Evolutionary conservation across 2,113 vertebrate species (phyloP).

Genomic region (Rafetus swinhoei): DNA sequence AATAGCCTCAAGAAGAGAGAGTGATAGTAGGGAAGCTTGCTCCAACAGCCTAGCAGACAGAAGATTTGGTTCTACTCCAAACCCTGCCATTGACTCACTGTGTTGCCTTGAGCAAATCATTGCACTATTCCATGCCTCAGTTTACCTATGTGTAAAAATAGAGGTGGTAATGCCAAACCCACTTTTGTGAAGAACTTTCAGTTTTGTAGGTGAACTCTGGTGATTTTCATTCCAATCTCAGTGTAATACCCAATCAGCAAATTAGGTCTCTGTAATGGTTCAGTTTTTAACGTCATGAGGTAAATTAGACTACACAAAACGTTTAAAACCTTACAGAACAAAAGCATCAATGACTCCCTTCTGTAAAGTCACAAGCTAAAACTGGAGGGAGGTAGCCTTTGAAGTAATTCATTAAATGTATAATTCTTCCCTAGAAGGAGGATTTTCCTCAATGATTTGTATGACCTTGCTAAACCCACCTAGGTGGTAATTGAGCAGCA

Average conservation of each 20-base stretch:
- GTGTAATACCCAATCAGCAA: not conserved
- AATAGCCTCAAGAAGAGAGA: fast-evolving
- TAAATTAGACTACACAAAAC: not conserved
- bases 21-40: fast-evolving
- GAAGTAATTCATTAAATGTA: slow-evolving; percentile 56
- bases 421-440: slow-evolving; percentile 29
- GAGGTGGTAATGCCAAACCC: not conserved
- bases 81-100: not conserved
- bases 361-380: not conserved
- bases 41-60: not conserved
- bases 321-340: not conserved
- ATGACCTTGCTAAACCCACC: slow-evolving; percentile 76
- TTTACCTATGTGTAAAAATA: not conserved
- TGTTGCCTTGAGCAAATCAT: not conserved
- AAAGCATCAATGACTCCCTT: not conserved
- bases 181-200: not conserved
- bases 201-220: not conserved
- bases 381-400: slow-evolving; percentile 19
- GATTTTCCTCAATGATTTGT: slow-evolving; percentile 64
- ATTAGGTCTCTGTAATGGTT: not conserved
- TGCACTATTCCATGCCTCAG: not conserved
- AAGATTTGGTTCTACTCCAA: not conserved
- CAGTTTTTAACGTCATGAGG: not conserved
- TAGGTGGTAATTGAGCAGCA: slow-evolving; percentile 78
- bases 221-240: not conserved